These are phyloP conservation scores for Enteromius afrohamiltoni DNA, from an alignment of 2,797 vertebrate genomes.

Conservation along the genomic window DNA sequence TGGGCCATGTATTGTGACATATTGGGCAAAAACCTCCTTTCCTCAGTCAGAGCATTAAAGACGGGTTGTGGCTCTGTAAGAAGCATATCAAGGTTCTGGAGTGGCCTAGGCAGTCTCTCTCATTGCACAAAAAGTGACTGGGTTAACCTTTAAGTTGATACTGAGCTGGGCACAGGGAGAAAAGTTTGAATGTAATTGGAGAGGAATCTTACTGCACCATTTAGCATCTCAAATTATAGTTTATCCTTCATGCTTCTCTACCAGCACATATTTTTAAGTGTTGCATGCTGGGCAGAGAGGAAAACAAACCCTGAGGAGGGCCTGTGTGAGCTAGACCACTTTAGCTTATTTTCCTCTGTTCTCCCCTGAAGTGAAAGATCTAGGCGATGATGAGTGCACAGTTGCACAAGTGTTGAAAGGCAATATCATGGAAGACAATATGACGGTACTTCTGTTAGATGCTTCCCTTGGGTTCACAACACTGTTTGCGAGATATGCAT, in stretches of 20 bases:
- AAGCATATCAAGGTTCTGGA: too few species aligned
- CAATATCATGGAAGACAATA: conserved; percentile 17
- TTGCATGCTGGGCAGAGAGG: background rate
- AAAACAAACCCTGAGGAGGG: conserved; percentile 14
- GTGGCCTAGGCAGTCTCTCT: too few species aligned
- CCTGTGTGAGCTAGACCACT: background rate
- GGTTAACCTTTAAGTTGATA: background rate
- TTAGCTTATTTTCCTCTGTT: conserved; percentile 26
- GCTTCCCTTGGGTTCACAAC: background rate
- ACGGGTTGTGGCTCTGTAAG: too few species aligned
- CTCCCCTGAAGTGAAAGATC: conserved; percentile 3
- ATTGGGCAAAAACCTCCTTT: too few species aligned
- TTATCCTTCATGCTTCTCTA: background rate
- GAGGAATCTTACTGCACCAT: conserved; percentile 1
- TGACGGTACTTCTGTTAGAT: conserved; percentile 4
- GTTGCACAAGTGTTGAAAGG: background rate
- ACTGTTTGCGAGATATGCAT: conserved; percentile 5
- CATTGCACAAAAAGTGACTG: conserved; percentile 6
- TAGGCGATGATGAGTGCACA: background rate
- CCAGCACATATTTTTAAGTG: background rate
- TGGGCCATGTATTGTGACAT: too few species aligned
- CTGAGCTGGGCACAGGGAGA: background rate
- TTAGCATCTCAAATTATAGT: conserved; percentile 16
- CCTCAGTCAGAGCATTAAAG: too few species aligned
- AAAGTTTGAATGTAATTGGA: conserved; percentile 2